A percentile compares a stretch with the other conserved stretches of the same genome.
These are phyloP conservation scores for Brachionus koreanus DNA, from an alignment of 1,140 invertebrate species.

Conservation along the genomic window DNA sequence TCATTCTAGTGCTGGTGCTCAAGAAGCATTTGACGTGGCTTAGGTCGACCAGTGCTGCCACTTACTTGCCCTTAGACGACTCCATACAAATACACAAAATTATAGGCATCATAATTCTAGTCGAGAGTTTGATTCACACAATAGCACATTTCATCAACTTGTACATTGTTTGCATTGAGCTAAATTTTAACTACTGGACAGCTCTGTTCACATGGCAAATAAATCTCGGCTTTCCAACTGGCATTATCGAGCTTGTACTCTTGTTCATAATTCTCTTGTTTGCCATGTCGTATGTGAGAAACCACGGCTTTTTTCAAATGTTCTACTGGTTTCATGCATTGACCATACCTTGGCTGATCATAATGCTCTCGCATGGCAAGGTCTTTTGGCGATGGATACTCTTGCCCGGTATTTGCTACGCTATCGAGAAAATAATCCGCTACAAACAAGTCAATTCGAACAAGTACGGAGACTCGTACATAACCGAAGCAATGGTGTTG, in stretches of 20 bases:
- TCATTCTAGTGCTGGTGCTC: slow-evolving; percentile 81
- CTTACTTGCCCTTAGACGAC: slow-evolving; percentile 77
- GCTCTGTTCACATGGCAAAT: slow-evolving; percentile 69
- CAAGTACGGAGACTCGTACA: slow-evolving; percentile 60
- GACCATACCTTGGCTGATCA: slow-evolving; percentile 81
- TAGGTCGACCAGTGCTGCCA: slow-evolving; percentile 52
- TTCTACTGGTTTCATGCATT: slow-evolving; percentile 92
- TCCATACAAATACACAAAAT: slow-evolving; percentile 89
- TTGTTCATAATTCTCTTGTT: slow-evolving; percentile 75
- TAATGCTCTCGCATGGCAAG: slow-evolving; percentile 78
- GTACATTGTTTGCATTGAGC: slow-evolving; percentile 47
- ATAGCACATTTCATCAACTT: slow-evolving; percentile 80
- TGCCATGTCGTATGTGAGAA: slow-evolving; percentile 77
- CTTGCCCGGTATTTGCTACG: slow-evolving; percentile 72
- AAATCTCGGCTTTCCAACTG: slow-evolving; percentile 69
- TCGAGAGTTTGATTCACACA: slow-evolving; percentile 73
- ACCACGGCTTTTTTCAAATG: slow-evolving; percentile 87
- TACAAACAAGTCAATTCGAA: slow-evolving; percentile 54
- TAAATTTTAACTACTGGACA: background rate
- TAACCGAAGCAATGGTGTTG: slow-evolving; percentile 75
- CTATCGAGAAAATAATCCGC: slow-evolving; percentile 69
- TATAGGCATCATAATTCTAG: slow-evolving; percentile 73
- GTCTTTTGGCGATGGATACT: slow-evolving; percentile 96
- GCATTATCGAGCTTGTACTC: slow-evolving; percentile 70
- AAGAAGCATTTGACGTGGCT: slow-evolving; percentile 75